Evolutionary conservation across 2,888 invertebrate genomes (phyloP).

Genomic region (Adineta ricciae): DNA sequence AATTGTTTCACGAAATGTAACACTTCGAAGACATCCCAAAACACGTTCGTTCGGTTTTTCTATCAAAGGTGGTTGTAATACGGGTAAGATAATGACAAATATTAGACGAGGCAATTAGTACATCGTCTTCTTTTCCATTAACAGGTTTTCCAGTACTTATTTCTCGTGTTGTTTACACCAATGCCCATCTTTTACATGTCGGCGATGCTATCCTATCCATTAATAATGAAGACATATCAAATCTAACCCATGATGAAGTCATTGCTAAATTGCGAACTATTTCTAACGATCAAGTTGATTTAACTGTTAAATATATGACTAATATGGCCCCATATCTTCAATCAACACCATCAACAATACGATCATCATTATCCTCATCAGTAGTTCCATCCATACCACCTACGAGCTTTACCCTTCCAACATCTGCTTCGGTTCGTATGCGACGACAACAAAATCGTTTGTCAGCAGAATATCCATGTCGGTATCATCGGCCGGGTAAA

Average conservation of each 20-base stretch:
- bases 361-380: not conserved
- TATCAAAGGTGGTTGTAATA: not conserved
- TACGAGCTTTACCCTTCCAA: not conserved
- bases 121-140: not conserved
- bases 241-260: not conserved
- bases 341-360: not conserved
- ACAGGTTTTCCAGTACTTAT: conserved; percentile 8
- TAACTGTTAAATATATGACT: conserved; percentile 8
- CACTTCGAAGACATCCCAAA: not conserved
- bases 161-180: conserved; percentile 13
- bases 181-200: conserved; percentile 2
- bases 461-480: not conserved
- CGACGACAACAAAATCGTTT: not conserved
- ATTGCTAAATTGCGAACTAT: not conserved
- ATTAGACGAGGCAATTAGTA: too few relatives aligned
- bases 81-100: not conserved
- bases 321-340: not conserved
- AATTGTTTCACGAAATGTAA: not conserved
- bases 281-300: not conserved
- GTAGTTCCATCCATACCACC: not conserved
- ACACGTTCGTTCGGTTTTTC: not conserved
- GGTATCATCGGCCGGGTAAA: not conserved
- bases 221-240: not conserved
- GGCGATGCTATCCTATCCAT: conserved; percentile 5
- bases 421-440: not conserved